Evolutionary conservation across 2,113 vertebrate species (phyloP), one percentile per base, ranked within the genome.

Genomic region (Orientallactaga bullata): DNA sequence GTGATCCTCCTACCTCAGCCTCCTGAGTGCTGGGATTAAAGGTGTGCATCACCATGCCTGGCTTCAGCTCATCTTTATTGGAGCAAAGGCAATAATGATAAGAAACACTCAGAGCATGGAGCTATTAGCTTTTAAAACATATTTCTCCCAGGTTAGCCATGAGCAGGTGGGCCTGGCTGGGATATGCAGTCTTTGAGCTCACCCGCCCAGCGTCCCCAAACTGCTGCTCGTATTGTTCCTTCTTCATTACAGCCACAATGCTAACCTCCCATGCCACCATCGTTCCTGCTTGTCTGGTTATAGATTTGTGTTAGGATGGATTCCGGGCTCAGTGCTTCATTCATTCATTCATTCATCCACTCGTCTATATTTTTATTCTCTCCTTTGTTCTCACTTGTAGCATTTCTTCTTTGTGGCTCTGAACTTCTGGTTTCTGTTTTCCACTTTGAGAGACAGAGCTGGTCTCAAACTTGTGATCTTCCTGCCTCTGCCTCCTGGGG

Each of bases 201-300:
- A 13, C 39, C n/a, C 17, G 1, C 2, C 1, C 58, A 10, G 32
- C 0, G 0, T 12, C 1, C 47, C 28, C 11, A 39, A 0, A 18
- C 12, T 1, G 32, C 0, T 16, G 80, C 9, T 10, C 7, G 0
- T 0, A 0, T 2, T 9, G 9, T 11, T 37, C 10, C 30, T 21
- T 6, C 23, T 78, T 11, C 61, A 35, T 28, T 51, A 16, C 51
- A 1, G 39, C 32, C 28, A 2, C 16, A n/a, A 23, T 7, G 0
- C 0, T 0, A 37, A 26, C 10, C 0, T 68, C 39, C 26, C 4
- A 0, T 2, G 2, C 42, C 18, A 7, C 10, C 2, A 6, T 2
- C 4, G 32, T 0, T 51, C 32, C 32, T 1, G 2, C 11, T 0
- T 26, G 35, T 3, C 30, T 7, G n/a, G 58, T n/a, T 63, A 76